These are phyloP conservation scores for Rhea americana DNA, from an alignment of 2,113 vertebrate genomes.

Conservation along the genomic window DNA sequence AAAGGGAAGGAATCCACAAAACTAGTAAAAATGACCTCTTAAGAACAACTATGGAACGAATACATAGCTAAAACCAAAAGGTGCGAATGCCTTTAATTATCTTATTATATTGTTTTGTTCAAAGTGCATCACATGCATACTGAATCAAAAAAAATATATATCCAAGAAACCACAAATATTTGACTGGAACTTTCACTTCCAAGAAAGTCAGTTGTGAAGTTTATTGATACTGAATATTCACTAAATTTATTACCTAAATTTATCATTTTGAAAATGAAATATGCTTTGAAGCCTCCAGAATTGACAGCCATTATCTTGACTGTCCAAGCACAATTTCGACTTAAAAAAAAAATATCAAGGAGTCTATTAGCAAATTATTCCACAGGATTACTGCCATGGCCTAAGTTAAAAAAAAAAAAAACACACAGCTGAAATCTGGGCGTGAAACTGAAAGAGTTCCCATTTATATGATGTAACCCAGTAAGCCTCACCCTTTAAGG, in stretches of 20 bases:
- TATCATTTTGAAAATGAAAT: neutral
- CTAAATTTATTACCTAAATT: neutral
- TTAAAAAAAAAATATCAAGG: neutral
- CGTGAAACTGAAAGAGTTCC: slow-evolving; percentile 25
- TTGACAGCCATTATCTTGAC: slow-evolving; percentile 38
- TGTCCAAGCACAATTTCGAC: neutral
- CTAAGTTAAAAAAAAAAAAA: slow-evolving; percentile 54
- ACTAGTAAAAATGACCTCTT: neutral
- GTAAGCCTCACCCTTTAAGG: slow-evolving; percentile 53
- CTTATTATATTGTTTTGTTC: slow-evolving; percentile 18
- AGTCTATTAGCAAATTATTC: neutral
- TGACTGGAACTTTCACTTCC: slow-evolving; percentile 54
- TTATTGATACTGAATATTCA: neutral
- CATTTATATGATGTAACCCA: slow-evolving; percentile 27
- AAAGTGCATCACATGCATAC: slow-evolving; percentile 6
- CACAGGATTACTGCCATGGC: slow-evolving; percentile 15
- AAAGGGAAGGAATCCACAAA: neutral
- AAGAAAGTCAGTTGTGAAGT: slow-evolving; percentile 50
- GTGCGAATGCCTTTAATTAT: neutral
- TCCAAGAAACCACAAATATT: slow-evolving; percentile 1
- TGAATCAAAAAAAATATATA: neutral
- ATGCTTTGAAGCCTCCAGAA: slow-evolving; percentile 44
- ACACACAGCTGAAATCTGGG: slow-evolving; percentile 45
- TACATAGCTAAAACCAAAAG: neutral
- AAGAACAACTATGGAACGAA: neutral